A percentile compares a stretch with the other conserved stretches of the same genome.
These are phyloP conservation scores for Microtus agrestis DNA, from an alignment of 2,797 vertebrate species.

Conservation along the genomic window DNA sequence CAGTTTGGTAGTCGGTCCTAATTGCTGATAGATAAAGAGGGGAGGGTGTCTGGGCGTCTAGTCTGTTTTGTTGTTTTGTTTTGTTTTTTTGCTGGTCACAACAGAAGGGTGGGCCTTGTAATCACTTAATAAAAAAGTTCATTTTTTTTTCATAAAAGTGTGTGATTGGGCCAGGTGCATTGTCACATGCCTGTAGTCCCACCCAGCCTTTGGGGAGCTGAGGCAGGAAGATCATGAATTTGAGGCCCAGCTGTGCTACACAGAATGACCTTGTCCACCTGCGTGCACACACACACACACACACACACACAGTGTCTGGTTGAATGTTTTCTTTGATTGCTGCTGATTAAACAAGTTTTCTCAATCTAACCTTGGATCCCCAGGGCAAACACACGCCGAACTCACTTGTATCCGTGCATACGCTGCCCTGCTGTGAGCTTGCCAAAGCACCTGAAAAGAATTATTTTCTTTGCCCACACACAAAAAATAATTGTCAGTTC, in stretches of 20 bases:
- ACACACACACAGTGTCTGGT: background rate
- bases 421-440: conserved; percentile 35
- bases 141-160: conserved; percentile 56
- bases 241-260: background rate
- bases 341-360: conserved; percentile 77
- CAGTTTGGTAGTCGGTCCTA: background rate
- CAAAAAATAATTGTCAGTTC: conserved; percentile 80
- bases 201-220: background rate
- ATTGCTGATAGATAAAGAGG: background rate
- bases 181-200: background rate
- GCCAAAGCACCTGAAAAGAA: conserved; percentile 84
- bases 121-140: conserved; percentile 56
- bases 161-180: background rate
- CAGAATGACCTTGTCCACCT: background rate
- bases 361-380: conserved; percentile 63
- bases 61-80: background rate
- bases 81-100: background rate
- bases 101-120: conserved; percentile 12
- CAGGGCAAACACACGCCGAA: conserved; percentile 69
- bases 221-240: background rate
- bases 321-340: conserved; percentile 66
- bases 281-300: background rate
- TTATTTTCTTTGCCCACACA: conserved; percentile 62
- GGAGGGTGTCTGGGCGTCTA: background rate
- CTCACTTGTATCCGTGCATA: conserved; percentile 53